Evolutionary conservation across 2,888 invertebrate genomes (phyloP).

Genomic region (Entomobrya multifasciata): DNA sequence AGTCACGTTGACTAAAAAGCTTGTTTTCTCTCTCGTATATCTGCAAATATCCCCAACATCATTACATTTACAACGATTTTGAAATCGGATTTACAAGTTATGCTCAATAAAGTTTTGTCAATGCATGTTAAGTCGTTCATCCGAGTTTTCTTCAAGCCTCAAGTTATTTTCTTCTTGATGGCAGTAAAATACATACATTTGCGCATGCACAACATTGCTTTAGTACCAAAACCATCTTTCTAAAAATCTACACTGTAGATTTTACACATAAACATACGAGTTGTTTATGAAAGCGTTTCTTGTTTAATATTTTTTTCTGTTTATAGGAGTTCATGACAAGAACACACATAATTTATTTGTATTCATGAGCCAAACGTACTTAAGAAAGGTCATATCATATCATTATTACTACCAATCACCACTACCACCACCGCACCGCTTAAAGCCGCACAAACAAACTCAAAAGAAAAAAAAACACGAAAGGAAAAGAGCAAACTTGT

Average conservation of each 20-base stretch:
- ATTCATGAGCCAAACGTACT: slow-evolving; percentile 37
- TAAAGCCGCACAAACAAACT: background rate
- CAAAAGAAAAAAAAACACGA: background rate
- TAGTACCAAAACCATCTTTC: too few relatives aligned
- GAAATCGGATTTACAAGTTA: slow-evolving; percentile 44
- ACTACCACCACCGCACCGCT: background rate
- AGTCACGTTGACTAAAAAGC: background rate
- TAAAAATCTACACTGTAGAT: too few relatives aligned
- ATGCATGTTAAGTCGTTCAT: slow-evolving; percentile 47
- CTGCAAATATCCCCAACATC: background rate
- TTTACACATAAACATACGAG: too few relatives aligned
- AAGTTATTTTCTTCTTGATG: slow-evolving; percentile 38
- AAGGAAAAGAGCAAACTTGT: slow-evolving; percentile 26
- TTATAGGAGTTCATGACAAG: slow-evolving; percentile 33
- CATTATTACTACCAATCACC: slow-evolving; percentile 43
- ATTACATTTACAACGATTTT: slow-evolving; percentile 29
- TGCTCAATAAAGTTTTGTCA: slow-evolving; percentile 55
- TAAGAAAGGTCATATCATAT: slow-evolving; percentile 49
- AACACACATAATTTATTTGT: slow-evolving; percentile 35
- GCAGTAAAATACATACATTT: background rate
- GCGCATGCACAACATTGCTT: too few relatives aligned
- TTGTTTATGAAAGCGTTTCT: slow-evolving; percentile 24
- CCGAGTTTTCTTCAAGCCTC: slow-evolving; percentile 32
- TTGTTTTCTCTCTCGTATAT: background rate
- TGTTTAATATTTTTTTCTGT: slow-evolving; percentile 8